Base-by-base conservation (phyloP, 1,140 invertebrate species). In the Sminthurides bifidus region DNA sequence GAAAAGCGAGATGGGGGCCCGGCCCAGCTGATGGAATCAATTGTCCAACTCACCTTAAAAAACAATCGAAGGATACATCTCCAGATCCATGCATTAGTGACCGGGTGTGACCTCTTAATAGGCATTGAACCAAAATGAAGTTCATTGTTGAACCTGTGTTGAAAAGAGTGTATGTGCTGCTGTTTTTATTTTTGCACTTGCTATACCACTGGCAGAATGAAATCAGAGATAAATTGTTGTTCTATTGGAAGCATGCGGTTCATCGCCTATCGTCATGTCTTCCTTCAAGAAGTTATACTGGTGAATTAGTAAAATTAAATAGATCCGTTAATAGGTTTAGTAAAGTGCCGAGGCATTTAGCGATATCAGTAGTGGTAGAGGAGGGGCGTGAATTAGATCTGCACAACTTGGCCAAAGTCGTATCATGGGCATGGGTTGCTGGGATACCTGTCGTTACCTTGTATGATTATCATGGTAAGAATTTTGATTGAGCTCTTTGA, bases 381-480 rank as follows among this genome's bases (percentile, higher is more conserved):
- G 23, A 15, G 40, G 0, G 3, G 15, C 24, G 37, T 29, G 33
- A 17, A 24, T n/a, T 21, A 37, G 51, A 63, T 35, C 27, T 63
- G 5, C 43, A 54, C 29, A n/a, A 35, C 3, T 30, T 64, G 10
- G 56, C 58, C n/a, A 60, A 46, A 52, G 49, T 60, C 10, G 45
- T 64, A 24, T 46, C 41, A 10, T 64, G 59, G 58, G 50, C 58
- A 0, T 60, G 55, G 52, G 54, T 49, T 12, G 55, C 53, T 19
- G 30, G 57, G 30, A 61, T 61, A 50, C 59, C 55, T 37, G 37
- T 54, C 12, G 40, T 64, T 33, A 64, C 55, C 41, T 35, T 64
- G 21, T 64, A 64, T 50, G 62, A 64, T 50, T 60, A 60, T 51
- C 37, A 56, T 53, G 62, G 62, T 64, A 44, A 57, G 53, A 19